Evolutionary conservation across 2,113 vertebrate genomes (phyloP), one percentile per base, ranked within the genome.

Genomic region (Lepisosteus oculatus): DNA sequence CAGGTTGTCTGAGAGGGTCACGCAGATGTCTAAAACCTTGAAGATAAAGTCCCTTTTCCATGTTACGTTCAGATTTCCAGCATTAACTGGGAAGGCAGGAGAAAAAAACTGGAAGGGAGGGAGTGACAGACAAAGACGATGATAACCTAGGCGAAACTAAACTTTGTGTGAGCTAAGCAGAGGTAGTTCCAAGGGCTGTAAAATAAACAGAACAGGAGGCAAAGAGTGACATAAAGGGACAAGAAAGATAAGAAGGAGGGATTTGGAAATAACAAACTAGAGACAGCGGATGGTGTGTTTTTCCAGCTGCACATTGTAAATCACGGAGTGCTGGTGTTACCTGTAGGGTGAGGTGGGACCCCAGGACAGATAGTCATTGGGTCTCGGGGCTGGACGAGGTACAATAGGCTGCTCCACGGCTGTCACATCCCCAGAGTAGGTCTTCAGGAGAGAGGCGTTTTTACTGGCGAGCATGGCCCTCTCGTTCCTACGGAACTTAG

Each of bases 331-430:
- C 4, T 57, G 29, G 9, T 75, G 70, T 86, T 90, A 99, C 97
- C 97, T 98, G 92, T 99, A 99, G 61, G 97, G 95, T 61, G 95
- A 94, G 66, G 95, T 90, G 0, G 94, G 95, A 55, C 97, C 97
- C 97, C 97, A 99, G 89, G 96, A 98, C 68, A 99, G 93, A 89
- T 98, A 98, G 79, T 99, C 97, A 2, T 95, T 97, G 51, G 97
- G 95, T 56, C 96, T 92, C 0, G 96, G 97, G 1, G 97, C 97
- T 0, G 97, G 97, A 0, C 97, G 94, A 1, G 97, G 96, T 8
- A 98, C 96, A 3, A 99, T 98, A 4, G 97, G 97, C 88, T 99
- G 97, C 85, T 99, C 97, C 90, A 99, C 95, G 0, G 96, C 97
- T 0, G 95, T 95, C 83, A 98, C 90, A 0, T 99, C 97, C 75